Conservation (phyloP, 2,797 vertebrate genomes). For the Cebuella pygmaea region DNA sequence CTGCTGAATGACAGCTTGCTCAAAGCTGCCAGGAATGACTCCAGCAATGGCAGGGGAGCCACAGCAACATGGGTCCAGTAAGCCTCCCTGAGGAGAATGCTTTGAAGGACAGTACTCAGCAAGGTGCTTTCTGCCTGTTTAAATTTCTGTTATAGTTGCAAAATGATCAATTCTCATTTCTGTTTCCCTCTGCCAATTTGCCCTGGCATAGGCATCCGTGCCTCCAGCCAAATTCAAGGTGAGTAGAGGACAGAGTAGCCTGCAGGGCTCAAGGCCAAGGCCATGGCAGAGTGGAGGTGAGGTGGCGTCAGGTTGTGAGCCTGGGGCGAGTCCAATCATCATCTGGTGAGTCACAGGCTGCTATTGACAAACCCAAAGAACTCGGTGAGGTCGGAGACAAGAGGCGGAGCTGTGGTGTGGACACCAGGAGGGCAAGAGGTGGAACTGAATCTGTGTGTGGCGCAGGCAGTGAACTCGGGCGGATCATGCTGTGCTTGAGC, state of each 20-base stretch:
- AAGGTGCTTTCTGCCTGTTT: background rate
- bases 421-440: no score
- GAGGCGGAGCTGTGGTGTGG: accelerated
- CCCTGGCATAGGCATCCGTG: background rate
- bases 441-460: background rate
- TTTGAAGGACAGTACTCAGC: background rate
- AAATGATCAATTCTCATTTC: conserved; percentile 30
- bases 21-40: background rate
- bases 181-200: background rate
- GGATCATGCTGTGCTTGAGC: accelerated
- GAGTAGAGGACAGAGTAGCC: conserved; percentile 31
- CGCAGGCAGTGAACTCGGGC: background rate
- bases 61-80: accelerated
- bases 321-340: background rate
- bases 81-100: background rate
- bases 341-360: background rate
- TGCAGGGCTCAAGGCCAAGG: conserved; percentile 24
- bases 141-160: background rate
- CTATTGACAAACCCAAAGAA: background rate
- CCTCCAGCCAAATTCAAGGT: conserved; percentile 48
- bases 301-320: background rate
- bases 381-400: background rate
- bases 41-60: accelerated
- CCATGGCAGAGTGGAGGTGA: background rate
- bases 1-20: background rate